Base-by-base conservation (phyloP, 2,797 vertebrate genomes). In the Prionace glauca region DNA sequence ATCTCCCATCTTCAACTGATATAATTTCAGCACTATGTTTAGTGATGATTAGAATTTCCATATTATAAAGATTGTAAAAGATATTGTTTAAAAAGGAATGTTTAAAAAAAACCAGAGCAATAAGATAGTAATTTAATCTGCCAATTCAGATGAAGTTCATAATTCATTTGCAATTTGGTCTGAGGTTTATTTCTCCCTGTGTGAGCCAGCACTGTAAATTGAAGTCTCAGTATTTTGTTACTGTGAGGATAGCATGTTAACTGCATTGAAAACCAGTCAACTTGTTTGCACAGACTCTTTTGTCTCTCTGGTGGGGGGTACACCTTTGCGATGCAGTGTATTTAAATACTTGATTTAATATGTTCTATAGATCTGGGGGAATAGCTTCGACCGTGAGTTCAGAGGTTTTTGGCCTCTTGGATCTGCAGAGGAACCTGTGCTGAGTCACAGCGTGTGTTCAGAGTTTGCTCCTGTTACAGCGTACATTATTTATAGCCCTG, bases 41-140 rank as follows among this genome's bases (percentile, higher is more conserved):
- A 10, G 65, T 62, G 69, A 62, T 69, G 62, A 92, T 69, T 92
- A 67, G 62, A 92, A 69, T 92, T 67, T 92, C 65, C 65, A 69
- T 67, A 62, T 65, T 92, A 67, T 92, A 36, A 60, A 92, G n/a
- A 69, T n/a, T n/a, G 62, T 91, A 65, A 10, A 41, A 67, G n/a
- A 67, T 92, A 92, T 92, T 92, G 90, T 92, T 91, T 56, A 56
- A 67, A 92, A 67, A 18, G 90, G 22, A 41, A 84, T 36, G 32
- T 92, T n/a, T 1, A 79, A 71, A 71, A 79, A 67, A 36, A 67
- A 67, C 67, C 18, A 67, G n/a, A 36, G n/a, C n/a, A 67, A 24
- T 92, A 41, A 92, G n/a, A 92, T 69, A 32, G 90, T 92, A 22
- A 69, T 92, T 92, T 69, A 36, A 41, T 69, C 90, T 69, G 65